A percentile compares a stretch with the other conserved stretches of the same genome.
phyloP scores from a whole-genome alignment of 2,888 invertebrate species.

The Carterocephalus palaemon region DNA sequence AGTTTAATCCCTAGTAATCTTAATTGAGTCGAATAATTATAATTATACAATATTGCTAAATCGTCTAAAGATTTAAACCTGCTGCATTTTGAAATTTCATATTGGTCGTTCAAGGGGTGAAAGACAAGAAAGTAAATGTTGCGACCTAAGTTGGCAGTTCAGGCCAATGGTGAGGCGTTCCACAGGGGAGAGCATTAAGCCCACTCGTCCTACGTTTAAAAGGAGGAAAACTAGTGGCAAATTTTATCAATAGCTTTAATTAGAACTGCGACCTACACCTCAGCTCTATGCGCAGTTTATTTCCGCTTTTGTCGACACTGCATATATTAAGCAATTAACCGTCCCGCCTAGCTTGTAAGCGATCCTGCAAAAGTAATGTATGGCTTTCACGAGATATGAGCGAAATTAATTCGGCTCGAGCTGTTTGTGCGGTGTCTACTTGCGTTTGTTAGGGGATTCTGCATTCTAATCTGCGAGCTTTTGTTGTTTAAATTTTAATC shows the following conservation, averaged over 20 bases:
- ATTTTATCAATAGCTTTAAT: conserved; percentile 10
- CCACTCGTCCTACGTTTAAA: neutral
- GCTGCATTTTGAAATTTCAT: too few relatives aligned
- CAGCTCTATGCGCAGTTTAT: neutral
- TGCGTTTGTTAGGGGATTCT: neutral
- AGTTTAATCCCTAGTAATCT: too few relatives aligned
- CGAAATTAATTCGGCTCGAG: conserved; percentile 10
- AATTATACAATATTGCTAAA: too few relatives aligned
- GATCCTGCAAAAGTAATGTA: conserved; percentile 4
- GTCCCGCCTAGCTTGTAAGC: neutral
- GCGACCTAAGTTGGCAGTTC: too few relatives aligned
- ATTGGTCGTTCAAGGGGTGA: too few relatives aligned
- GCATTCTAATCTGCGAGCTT: neutral
- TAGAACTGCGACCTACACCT: conserved; percentile 1
- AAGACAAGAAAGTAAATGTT: too few relatives aligned
- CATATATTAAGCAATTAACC: conserved; percentile 13
- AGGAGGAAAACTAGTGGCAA: neutral
- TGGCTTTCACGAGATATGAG: conserved; percentile 2
- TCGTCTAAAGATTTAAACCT: too few relatives aligned
- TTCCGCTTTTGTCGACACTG: conserved; percentile 8
- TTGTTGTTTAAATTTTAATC: too few relatives aligned
- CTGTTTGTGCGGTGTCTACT: neutral
- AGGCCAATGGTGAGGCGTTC: too few relatives aligned
- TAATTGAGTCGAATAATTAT: too few relatives aligned
- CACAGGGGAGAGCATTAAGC: neutral